A percentile compares a stretch with the other conserved stretches of the same genome.
These are phyloP conservation scores for Andricus grossulariae DNA, from an alignment of 1,140 invertebrate species.

Conservation along the genomic window DNA sequence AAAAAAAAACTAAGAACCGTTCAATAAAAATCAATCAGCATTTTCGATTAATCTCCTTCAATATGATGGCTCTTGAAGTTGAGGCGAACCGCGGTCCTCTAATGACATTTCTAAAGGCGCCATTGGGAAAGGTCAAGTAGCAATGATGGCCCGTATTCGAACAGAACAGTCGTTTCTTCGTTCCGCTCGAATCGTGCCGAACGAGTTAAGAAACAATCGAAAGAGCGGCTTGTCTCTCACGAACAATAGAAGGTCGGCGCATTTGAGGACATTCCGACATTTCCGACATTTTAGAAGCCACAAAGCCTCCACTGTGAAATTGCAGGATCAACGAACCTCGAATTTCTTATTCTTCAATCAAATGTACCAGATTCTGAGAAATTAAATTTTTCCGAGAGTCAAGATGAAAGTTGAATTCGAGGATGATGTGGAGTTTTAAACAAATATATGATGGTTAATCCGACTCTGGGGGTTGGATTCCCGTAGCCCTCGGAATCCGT, in stretches of 20 bases:
- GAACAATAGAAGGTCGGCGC: slow-evolving; percentile 30
- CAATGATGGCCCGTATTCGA: slow-evolving; percentile 31
- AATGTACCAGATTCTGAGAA: background rate
- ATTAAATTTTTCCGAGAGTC: background rate
- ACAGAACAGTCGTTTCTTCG: slow-evolving; percentile 24
- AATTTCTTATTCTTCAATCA: background rate
- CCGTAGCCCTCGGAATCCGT: slow-evolving; percentile 40
- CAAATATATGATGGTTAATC: slow-evolving; percentile 12
- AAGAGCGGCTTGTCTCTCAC: slow-evolving; percentile 24
- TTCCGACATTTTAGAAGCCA: slow-evolving; percentile 11
- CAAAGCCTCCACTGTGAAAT: slow-evolving; percentile 14
- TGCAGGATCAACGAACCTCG: slow-evolving; percentile 5
- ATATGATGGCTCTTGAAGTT: background rate
- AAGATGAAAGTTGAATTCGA: background rate
- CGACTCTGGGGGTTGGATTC: slow-evolving; percentile 4
- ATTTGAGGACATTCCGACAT: slow-evolving; percentile 31
- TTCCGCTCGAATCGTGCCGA: slow-evolving; percentile 26
- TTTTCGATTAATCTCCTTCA: background rate
- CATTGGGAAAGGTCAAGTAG: slow-evolving; percentile 30
- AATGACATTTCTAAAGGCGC: slow-evolving; percentile 18
- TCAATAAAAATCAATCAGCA: too few species aligned
- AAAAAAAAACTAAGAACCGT: too few species aligned
- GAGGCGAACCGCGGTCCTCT: background rate
- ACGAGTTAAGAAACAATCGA: slow-evolving; percentile 30
- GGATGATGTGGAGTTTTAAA: slow-evolving; percentile 8